Evolutionary conservation across 1,140 invertebrate species (phyloP), one percentile per base, ranked within the genome.

Genomic region (Acromyrmex heyeri): DNA sequence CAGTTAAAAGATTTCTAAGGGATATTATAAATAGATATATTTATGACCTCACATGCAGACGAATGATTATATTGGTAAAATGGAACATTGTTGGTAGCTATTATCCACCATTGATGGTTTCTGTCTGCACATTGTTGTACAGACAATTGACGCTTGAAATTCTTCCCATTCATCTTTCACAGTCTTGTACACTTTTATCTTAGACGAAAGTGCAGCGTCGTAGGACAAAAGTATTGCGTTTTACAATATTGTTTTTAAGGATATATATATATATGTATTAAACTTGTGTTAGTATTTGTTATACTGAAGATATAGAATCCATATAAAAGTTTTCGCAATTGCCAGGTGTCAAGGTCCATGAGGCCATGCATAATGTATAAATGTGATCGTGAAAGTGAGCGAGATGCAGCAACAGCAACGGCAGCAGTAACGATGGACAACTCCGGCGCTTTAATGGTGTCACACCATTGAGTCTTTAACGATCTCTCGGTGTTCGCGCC

Each of bases 61-160:
- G 44, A 86, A 34, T 72, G 77, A 88, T 72, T 61, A 48, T 81
- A 50, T 61, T 62, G 34, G 4, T 50, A 87, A 85, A 91, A 91
- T 91, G 69, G 85, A 76, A 91, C 86, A 75, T 86, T 70, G 62
- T 86, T 90, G 87, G 91, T 91, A 88, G 82, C 90, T 92, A 90
- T 89, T 85, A 92, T 90, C 59, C 72, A 70, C 65, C 88, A 87
- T 90, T 92, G 90, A 90, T 93, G 91, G 88, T 76, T 89, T 93
- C 88, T 70, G 7, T 90, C 62, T n/a, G 8, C 27, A n/a, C 27
- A 50, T 48, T 79, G 21, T 82, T 21, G 48, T 21, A 61, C 30
- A 64, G 65, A 67, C 27, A 59, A 48, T 44, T 64, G 76, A 72
- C 6, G 12, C 24, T 55, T 27, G 3, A 18, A 86, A 61, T 24